Evolutionary conservation across 2,888 invertebrate species (phyloP).

Genomic region (Ectemnius lituratus): DNA sequence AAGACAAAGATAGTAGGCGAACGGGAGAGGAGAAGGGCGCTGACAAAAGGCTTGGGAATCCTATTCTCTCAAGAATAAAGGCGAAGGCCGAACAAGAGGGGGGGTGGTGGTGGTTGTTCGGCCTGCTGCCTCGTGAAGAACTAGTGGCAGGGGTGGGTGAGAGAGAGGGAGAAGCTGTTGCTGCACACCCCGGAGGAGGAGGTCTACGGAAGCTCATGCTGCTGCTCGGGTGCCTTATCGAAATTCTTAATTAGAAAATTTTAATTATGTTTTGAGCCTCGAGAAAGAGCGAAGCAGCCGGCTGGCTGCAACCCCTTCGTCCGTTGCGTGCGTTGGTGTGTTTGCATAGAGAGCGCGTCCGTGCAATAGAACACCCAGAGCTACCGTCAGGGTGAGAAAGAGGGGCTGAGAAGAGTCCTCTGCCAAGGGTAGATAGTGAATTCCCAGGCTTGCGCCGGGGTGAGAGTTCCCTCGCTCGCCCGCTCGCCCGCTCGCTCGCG

Average conservation of each 20-base stretch:
- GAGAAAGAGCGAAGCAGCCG: neutral
- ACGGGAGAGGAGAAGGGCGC: no score
- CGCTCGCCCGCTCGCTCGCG: neutral
- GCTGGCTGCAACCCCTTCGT: neutral
- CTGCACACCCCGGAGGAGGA: neutral
- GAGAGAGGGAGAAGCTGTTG: no score
- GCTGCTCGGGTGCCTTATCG: constrained; percentile 66
- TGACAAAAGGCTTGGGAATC: no score
- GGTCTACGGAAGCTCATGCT: neutral
- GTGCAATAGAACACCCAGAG: constrained; percentile 11
- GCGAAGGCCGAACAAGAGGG: neutral
- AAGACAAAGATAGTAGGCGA: no score
- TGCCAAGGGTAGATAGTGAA: constrained; percentile 58
- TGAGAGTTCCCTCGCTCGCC: no score
- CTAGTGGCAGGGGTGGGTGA: no score
- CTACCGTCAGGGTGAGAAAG: constrained; percentile 9
- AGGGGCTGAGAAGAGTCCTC: constrained; percentile 22
- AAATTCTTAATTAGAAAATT: constrained; percentile 78
- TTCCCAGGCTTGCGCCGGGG: constrained; percentile 35
- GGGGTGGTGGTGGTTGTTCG: neutral
- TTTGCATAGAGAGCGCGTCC: constrained; percentile 2
- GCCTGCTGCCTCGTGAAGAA: no score
- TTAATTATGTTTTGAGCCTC: constrained; percentile 76
- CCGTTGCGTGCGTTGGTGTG: neutral
- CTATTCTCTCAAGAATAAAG: no score